Conservation (phyloP, 2,113 vertebrate genomes). For the Bostrychus sinensis region DNA sequence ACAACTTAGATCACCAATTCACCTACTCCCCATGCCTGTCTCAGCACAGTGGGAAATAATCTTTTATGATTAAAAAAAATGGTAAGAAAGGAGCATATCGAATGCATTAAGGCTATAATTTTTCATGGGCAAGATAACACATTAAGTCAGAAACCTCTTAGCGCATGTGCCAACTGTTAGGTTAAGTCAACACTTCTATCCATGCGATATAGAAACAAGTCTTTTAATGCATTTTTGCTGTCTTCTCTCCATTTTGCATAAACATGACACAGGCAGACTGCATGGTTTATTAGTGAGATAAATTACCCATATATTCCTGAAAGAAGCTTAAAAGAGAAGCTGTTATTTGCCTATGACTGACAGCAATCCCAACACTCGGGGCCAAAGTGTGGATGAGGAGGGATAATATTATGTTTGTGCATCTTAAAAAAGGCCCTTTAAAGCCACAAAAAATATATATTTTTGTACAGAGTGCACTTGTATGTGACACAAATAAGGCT, state of each 20-base stretch:
- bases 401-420: constrained; percentile 62
- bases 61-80: too few species aligned
- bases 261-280: not conserved
- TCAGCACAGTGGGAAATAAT: not conserved
- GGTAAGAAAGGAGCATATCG: not conserved
- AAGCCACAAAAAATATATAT: constrained; percentile 43
- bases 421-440: constrained; percentile 50
- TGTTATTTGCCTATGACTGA: constrained; percentile 48
- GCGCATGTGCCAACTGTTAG: too few species aligned
- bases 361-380: constrained; percentile 53
- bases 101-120: not conserved
- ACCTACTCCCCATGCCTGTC: not conserved
- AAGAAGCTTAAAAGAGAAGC: constrained; percentile 12
- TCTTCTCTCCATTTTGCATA: not conserved
- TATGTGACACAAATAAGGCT: constrained; percentile 60
- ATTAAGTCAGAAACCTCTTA: not conserved
- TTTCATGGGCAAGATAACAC: not conserved
- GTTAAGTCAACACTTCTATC: not conserved
- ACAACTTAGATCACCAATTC: too few species aligned
- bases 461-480: constrained; percentile 26
- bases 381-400: constrained; percentile 45
- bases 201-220: not conserved
- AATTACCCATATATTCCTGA: constrained; percentile 7
- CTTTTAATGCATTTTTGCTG: not conserved
- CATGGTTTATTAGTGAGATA: not conserved